Conservation (phyloP, 2,888 invertebrate genomes). For the Nipponacmea schrenckii region DNA sequence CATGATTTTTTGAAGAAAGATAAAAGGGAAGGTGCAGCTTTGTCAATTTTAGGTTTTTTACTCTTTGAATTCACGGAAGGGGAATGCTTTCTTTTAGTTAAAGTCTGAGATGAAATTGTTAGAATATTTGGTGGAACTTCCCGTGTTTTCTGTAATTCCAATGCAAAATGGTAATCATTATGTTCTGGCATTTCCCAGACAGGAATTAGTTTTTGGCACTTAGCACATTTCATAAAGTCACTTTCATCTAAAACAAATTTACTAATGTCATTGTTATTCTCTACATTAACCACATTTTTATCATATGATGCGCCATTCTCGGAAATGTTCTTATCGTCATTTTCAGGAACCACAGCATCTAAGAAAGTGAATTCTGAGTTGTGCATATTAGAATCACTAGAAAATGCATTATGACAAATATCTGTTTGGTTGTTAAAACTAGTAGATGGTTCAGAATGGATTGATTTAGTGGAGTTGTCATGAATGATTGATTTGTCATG, state of each 20-base stretch:
- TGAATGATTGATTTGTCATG: neutral
- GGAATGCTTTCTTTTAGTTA: neutral
- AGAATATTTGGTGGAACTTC: neutral
- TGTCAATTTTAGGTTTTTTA: slow-evolving; percentile 20
- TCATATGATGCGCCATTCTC: neutral
- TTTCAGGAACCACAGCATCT: neutral
- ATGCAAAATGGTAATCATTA: slow-evolving; percentile 86
- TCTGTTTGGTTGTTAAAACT: neutral
- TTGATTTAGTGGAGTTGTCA: neutral
- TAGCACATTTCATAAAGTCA: slow-evolving; percentile 71
- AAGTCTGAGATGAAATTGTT: neutral
- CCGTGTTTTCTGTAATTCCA: slow-evolving; percentile 71
- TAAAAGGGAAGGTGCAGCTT: slow-evolving; percentile 12
- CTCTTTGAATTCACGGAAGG: neutral
- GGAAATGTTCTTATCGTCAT: neutral
- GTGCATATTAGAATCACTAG: neutral
- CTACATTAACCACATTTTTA: neutral
- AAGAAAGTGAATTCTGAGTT: neutral
- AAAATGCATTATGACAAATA: neutral
- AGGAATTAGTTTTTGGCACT: slow-evolving; percentile 77
- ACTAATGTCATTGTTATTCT: neutral
- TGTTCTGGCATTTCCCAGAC: slow-evolving; percentile 78
- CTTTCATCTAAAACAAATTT: slow-evolving; percentile 1
- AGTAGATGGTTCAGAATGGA: neutral
- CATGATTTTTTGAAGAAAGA: slow-evolving; percentile 21